Conservation (phyloP, 2,797 vertebrate species). For the Amblyopsis hoosieri region DNA sequence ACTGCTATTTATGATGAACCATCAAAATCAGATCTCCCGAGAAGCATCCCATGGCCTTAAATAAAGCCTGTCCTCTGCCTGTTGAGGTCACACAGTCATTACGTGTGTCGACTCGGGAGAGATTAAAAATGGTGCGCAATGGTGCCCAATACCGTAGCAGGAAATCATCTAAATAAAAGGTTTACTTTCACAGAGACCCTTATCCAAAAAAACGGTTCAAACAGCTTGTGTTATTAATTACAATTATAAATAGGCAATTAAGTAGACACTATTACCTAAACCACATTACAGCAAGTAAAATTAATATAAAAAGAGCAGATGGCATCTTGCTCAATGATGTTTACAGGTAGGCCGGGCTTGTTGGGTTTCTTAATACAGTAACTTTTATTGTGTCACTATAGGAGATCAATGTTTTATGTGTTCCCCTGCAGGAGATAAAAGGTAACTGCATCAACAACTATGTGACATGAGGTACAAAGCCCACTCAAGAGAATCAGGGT, state of each 20-base stretch:
- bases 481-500: slow-evolving; percentile 29
- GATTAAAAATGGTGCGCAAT: slow-evolving; percentile 35
- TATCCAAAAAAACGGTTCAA: slow-evolving; percentile 10
- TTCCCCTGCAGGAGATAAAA: slow-evolving; percentile 45
- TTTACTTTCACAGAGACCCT: slow-evolving; percentile 25
- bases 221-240: slow-evolving; percentile 17
- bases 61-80: slow-evolving; percentile 19
- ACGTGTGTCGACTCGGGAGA: slow-evolving; percentile 3
- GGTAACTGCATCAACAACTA: slow-evolving; percentile 46
- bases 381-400: slow-evolving; percentile 18
- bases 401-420: slow-evolving; percentile 50
- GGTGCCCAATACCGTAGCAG: slow-evolving; percentile 5
- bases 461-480: slow-evolving; percentile 46
- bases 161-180: slow-evolving; percentile 13
- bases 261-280: no score
- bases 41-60: slow-evolving; percentile 7
- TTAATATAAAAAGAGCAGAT: no score
- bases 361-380: no score
- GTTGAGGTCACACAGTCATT: slow-evolving; percentile 18
- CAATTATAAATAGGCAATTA: neutral
- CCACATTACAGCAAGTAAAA: no score
- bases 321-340: no score
- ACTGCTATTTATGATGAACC: slow-evolving; percentile 1
- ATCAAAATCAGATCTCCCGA: slow-evolving; percentile 6
- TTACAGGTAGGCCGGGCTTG: no score